Base-by-base conservation (phyloP, 2,797 vertebrate genomes). In the Epinephelus awoara region DNA sequence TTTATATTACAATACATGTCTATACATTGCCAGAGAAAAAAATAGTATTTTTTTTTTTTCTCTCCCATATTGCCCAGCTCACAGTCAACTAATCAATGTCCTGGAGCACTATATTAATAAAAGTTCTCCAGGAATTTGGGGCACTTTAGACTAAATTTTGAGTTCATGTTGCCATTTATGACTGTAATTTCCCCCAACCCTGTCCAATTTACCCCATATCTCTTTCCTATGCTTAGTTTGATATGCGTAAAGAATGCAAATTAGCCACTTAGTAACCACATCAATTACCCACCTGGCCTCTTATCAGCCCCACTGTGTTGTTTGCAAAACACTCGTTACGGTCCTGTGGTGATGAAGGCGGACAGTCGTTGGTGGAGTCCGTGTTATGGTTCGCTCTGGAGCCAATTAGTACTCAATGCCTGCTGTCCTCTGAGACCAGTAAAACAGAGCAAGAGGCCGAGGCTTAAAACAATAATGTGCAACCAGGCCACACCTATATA, bases 241-340 rank as follows among this genome's bases (percentile, higher is more conserved):
- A 93, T 93, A 93, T 94, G 91, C 72, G 54, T 93, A 97, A 97
- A 97, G 96, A 97, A 98, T 98, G 97, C 97, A 99, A 98, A 99
- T 98, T 95, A 97, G 96, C 96, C 96, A 96, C 96, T 98, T 97
- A 98, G 97, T 97, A 97, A 98, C 96, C 97, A 97, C 96, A 97
- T 98, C 98, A 98, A 98, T 98, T 99, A 98, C 96, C 97, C 96
- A 97, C 96, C 97, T 97, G 96, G 96, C 96, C 96, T 96, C 96
- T 97, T 97, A 98, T 98, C 97, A 97, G 96, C 90, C 84, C 95
- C 94, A 96, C 96, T 96, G 96, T 96, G 96, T 97, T 97, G 96
- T 98, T 97, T 97, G 96, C 95, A 96, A 96, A 95, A 97, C 95
- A 95, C 95, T 97, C 91, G 96, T 98, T 98, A 97, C 95, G 94